phyloP scores from a whole-genome alignment of 2,113 vertebrate species.

The Lagopus leucura region DNA sequence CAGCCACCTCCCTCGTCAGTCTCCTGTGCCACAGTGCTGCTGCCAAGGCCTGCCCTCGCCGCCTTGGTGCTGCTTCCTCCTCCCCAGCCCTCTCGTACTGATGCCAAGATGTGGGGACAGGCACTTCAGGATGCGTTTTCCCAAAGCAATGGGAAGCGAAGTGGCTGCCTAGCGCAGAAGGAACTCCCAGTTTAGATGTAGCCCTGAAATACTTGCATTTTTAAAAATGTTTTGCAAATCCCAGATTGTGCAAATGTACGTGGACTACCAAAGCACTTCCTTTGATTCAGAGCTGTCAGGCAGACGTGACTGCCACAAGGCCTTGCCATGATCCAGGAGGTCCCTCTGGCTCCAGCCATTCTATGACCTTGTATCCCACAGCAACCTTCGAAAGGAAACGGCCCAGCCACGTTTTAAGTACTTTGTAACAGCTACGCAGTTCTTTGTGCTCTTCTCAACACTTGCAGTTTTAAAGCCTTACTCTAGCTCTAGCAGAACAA shows the following conservation, averaged over 20 bases:
- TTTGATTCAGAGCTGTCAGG: constrained; percentile 5
- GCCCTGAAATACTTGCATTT: background rate
- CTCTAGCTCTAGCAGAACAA: background rate
- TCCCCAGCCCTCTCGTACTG: background rate
- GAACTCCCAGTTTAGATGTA: background rate
- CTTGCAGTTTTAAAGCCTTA: constrained; percentile 53
- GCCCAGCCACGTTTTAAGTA: background rate
- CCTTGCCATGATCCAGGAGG: background rate
- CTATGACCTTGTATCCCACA: background rate
- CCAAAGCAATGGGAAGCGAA: background rate
- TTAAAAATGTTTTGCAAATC: background rate
- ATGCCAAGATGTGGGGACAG: background rate
- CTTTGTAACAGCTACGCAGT: constrained; percentile 42
- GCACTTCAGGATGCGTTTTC: background rate
- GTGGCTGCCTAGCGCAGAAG: background rate
- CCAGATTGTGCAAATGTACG: background rate
- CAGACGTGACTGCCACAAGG: background rate
- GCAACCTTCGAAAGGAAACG: background rate
- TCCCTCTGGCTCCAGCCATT: background rate
- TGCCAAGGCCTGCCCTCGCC: no score
- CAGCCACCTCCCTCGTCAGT: background rate
- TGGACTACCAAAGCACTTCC: background rate
- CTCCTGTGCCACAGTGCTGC: background rate
- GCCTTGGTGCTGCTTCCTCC: background rate
- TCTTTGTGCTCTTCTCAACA: constrained; percentile 47